A percentile compares a stretch with the other conserved stretches of the same genome.
phyloP scores from a whole-genome alignment of 2,113 vertebrate species.

The Ivindomyrus marchei region DNA sequence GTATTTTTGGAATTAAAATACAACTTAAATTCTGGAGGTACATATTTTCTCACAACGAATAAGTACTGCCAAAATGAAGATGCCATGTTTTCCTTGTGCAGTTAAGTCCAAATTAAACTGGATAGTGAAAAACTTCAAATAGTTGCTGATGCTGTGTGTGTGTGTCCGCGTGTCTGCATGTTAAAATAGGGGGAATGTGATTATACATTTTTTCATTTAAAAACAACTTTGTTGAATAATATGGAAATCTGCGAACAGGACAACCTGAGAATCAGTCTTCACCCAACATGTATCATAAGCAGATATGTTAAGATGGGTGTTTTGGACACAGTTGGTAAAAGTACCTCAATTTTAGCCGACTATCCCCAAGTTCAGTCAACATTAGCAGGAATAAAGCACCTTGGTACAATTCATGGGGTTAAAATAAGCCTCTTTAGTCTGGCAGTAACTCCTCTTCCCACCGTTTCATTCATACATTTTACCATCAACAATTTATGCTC shows the following conservation, averaged over 20 bases:
- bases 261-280: not conserved
- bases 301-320: not conserved
- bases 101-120: not conserved
- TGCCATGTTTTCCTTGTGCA: not conserved
- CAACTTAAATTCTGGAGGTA: not conserved
- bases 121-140: not conserved
- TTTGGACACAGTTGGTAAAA: not conserved
- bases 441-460: not conserved
- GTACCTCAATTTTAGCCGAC: not conserved
- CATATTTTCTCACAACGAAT: not conserved
- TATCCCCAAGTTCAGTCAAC: not conserved
- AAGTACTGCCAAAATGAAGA: not conserved
- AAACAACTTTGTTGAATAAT: not conserved
- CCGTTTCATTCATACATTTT: not conserved
- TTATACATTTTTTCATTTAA: not conserved
- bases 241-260: not conserved
- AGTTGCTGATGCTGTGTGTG: not conserved
- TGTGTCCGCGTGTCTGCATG: not conserved
- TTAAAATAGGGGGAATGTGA: not conserved
- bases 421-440: not conserved
- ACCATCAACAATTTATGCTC: not conserved
- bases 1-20: not conserved
- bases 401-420: not conserved
- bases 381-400: not conserved
- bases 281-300: not conserved